Evolutionary conservation across 1,140 invertebrate species (phyloP).

Genomic region (Camponotus pennsylvanicus): DNA sequence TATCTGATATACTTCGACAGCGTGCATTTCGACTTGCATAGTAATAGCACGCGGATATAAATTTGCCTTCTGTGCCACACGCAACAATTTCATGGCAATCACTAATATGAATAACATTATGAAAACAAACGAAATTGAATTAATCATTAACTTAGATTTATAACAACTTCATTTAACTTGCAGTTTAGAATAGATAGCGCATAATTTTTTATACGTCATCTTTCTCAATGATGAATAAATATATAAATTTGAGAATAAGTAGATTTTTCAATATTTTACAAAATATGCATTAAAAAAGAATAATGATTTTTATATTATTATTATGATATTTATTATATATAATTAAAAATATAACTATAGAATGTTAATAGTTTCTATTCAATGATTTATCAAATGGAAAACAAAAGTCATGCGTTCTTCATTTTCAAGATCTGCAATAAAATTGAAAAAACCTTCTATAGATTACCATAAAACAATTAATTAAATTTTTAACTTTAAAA

Average conservation of each 20-base stretch:
- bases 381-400: not conserved
- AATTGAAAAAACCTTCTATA: not conserved
- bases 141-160: conserved; percentile 30
- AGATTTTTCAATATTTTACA: not conserved
- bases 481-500: not conserved
- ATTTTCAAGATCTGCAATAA: conserved; percentile 3
- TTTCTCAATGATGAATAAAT: not conserved
- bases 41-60: conserved; percentile 54
- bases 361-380: not conserved
- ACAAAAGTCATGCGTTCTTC: not conserved
- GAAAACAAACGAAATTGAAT: not conserved
- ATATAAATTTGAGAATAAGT: not conserved
- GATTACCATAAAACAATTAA: not conserved
- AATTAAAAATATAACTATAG: not conserved
- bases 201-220: not conserved
- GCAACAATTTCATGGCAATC: conserved; percentile 21
- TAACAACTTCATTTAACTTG: not conserved
- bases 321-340: not conserved
- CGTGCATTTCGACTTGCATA: conserved; percentile 34
- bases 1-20: conserved; percentile 51
- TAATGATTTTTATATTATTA: not conserved
- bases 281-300: not conserved
- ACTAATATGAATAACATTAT: conserved; percentile 5
- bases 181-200: not conserved
- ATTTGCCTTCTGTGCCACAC: conserved; percentile 30